phyloP scores from a whole-genome alignment of 1,140 invertebrate genomes.

The Lamellibrachia luymesi region DNA sequence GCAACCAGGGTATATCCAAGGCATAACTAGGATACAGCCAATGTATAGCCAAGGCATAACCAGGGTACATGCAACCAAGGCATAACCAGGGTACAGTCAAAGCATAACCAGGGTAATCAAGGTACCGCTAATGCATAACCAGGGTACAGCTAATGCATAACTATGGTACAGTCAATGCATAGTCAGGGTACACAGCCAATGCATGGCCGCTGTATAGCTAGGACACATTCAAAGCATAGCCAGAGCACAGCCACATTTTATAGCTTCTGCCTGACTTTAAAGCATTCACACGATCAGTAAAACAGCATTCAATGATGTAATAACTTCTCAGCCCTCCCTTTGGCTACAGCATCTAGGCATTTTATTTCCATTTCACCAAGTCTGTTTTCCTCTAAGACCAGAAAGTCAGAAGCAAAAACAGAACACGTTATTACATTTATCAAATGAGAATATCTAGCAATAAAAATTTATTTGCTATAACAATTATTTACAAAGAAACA shows the following conservation, averaged over 20 bases:
- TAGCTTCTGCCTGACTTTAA: neutral
- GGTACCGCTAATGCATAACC: too few species aligned
- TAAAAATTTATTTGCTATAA: neutral
- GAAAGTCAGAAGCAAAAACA: neutral
- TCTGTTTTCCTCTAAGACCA: neutral
- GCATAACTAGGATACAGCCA: too few species aligned
- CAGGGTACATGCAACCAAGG: too few species aligned
- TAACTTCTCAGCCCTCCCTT: neutral
- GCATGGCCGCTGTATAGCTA: neutral
- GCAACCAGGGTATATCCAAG: too few species aligned
- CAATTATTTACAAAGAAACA: neutral
- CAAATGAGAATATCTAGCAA: neutral
- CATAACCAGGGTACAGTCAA: too few species aligned
- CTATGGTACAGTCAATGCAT: too few species aligned
- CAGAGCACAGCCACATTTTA: neutral
- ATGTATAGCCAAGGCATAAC: too few species aligned
- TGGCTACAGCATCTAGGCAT: neutral
- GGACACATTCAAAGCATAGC: neutral
- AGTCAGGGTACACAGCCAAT: too few species aligned
- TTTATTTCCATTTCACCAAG: neutral
- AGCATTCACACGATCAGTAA: neutral
- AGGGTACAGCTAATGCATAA: too few species aligned
- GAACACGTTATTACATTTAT: neutral
- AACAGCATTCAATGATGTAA: neutral
- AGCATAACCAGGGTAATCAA: too few species aligned